Percentiles rank a stretch among this genome's conserved stretches.
These are phyloP conservation scores for Achroia grisella DNA, from an alignment of 1,140 invertebrate genomes.

Conservation along the genomic window DNA sequence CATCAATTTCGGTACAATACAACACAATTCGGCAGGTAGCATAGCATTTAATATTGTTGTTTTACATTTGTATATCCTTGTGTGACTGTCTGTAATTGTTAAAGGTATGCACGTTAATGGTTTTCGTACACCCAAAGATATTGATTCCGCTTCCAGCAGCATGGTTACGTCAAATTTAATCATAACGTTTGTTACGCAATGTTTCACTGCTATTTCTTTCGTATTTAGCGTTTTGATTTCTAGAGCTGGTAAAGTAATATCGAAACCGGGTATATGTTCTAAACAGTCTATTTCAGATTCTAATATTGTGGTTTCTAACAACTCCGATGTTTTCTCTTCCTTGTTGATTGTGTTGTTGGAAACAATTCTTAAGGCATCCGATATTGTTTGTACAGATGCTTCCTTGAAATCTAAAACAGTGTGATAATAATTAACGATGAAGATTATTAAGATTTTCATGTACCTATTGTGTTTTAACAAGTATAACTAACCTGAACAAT, in stretches of 20 bases:
- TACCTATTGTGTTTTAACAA: too few relatives aligned
- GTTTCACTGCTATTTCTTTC: constrained; percentile 42
- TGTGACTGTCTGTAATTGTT: constrained; percentile 21
- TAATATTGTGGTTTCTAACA: too few relatives aligned
- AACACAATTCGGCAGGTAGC: constrained; percentile 53
- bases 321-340: constrained; percentile 4
- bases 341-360: neutral
- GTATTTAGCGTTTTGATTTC: constrained; percentile 46
- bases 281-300: constrained; percentile 5
- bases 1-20: constrained; percentile 44
- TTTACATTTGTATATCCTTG: constrained; percentile 48
- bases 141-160: constrained; percentile 12
- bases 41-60: constrained; percentile 38
- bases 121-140: constrained; percentile 11
- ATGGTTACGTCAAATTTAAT: constrained; percentile 50
- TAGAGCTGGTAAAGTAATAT: constrained; percentile 23
- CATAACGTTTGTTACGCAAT: constrained; percentile 44
- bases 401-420: constrained; percentile 19
- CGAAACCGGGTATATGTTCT: constrained; percentile 40
- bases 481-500: constrained; percentile 7
- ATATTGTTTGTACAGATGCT: constrained; percentile 25
- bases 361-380: neutral
- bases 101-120: constrained; percentile 27
- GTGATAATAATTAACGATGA: neutral
- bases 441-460: constrained; percentile 4